Conservation (phyloP, 2,113 vertebrate species). For the Calyptomena viridis region DNA sequence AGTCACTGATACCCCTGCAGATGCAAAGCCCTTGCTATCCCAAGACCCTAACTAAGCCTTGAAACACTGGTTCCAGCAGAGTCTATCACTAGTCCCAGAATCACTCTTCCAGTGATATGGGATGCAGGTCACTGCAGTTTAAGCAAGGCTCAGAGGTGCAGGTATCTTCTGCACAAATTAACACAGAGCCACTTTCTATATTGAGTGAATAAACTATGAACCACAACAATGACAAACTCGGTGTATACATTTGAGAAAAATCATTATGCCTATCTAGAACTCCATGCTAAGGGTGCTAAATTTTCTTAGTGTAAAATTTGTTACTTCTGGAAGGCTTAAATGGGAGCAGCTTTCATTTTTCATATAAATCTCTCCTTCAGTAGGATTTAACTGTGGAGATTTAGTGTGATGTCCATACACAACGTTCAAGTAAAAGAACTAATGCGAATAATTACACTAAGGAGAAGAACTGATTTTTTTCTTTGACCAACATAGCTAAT, state of each 20-base stretch:
- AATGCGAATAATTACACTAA: background rate
- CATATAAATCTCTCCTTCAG: background rate
- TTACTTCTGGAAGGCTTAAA: background rate
- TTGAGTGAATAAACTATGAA: background rate
- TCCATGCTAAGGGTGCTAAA: background rate
- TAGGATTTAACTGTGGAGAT: background rate
- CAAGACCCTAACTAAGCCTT: background rate
- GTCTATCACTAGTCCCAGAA: background rate
- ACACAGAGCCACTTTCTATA: background rate
- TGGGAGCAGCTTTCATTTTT: background rate
- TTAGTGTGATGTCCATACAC: background rate
- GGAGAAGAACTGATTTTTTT: background rate
- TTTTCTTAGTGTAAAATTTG: background rate
- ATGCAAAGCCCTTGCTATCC: background rate
- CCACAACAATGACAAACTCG: background rate
- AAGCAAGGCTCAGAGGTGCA: background rate
- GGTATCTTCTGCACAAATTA: background rate
- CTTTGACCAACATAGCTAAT: background rate
- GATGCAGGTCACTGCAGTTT: background rate
- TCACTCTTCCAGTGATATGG: background rate
- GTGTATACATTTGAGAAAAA: background rate
- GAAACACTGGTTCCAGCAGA: background rate
- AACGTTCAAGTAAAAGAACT: background rate
- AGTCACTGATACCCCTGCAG: background rate
- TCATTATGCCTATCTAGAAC: background rate